A percentile compares a stretch with the other conserved stretches of the same genome.
Evolutionary conservation across 1,140 invertebrate genomes (phyloP).

Genomic region (Telenomus remus): DNA sequence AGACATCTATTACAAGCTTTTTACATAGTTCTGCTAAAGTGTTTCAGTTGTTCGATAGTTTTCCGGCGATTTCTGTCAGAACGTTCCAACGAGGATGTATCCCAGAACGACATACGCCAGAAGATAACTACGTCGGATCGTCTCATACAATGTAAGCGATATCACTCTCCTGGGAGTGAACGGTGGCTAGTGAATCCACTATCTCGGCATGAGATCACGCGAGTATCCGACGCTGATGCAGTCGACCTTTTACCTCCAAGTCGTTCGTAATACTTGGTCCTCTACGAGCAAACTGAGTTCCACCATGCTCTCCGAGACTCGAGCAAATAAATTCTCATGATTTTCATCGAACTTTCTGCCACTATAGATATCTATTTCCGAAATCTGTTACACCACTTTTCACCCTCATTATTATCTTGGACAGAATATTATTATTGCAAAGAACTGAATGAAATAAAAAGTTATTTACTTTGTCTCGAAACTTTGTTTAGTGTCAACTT

Average conservation of each 20-base stretch:
- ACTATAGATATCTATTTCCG: slow-evolving; percentile 48
- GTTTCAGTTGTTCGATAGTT: slow-evolving; percentile 47
- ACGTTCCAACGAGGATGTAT: slow-evolving; percentile 34
- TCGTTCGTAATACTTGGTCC: slow-evolving; percentile 33
- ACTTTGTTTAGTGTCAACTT: too few species aligned
- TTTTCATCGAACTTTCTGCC: slow-evolving; percentile 32
- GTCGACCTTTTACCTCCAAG: slow-evolving; percentile 40
- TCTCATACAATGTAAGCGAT: slow-evolving; percentile 44
- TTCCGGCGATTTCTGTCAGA: slow-evolving; percentile 38
- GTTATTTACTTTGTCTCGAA: too few species aligned
- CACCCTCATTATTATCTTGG: neutral
- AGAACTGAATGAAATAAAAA: too few species aligned
- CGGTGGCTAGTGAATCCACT: slow-evolving; percentile 14
- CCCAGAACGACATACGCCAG: slow-evolving; percentile 41
- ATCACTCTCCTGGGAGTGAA: slow-evolving; percentile 36
- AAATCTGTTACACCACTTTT: slow-evolving; percentile 45
- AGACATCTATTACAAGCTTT: slow-evolving; percentile 25
- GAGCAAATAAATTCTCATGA: slow-evolving; percentile 40
- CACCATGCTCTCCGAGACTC: slow-evolving; percentile 35
- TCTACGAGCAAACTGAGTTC: slow-evolving; percentile 1
- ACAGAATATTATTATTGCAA: too few species aligned
- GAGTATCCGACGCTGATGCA: slow-evolving; percentile 45
- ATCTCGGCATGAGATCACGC: slow-evolving; percentile 43
- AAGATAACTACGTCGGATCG: slow-evolving; percentile 48
- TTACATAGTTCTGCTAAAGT: slow-evolving; percentile 35